Conservation (phyloP, 2,797 vertebrate genomes). For the Novumbra hubbsi region DNA sequence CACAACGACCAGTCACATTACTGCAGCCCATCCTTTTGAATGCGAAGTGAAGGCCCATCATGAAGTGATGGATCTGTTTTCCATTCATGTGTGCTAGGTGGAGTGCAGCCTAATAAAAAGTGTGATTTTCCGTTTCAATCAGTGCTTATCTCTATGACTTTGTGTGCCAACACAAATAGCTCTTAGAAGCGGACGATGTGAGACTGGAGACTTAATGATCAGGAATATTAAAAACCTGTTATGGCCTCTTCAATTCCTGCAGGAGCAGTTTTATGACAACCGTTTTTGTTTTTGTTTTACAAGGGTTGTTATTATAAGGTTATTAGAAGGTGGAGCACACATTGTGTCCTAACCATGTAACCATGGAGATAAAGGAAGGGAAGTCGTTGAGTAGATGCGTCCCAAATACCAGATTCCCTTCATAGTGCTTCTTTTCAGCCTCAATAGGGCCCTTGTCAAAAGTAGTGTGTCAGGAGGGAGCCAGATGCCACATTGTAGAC, state of each 20-base stretch:
- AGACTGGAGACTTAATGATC: background rate
- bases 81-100: background rate
- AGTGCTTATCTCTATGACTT: background rate
- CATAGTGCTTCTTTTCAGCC: too few relatives aligned
- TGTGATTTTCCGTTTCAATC: background rate
- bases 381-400: too few relatives aligned
- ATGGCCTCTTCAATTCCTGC: background rate
- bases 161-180: conserved; percentile 5
- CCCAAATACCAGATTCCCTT: too few relatives aligned
- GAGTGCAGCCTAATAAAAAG: background rate
- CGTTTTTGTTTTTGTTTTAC: conserved; percentile 1
- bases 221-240: background rate
- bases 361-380: background rate
- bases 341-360: background rate
- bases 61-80: background rate
- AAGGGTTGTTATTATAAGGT: conserved; percentile 2
- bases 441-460: background rate
- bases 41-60: background rate
- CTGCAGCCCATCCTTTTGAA: too few relatives aligned
- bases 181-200: background rate
- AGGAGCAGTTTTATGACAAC: background rate
- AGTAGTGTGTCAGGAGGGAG: background rate
- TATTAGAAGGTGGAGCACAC: conserved; percentile 7
- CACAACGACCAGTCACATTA: too few relatives aligned
- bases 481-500: background rate